A percentile compares a stretch with the other conserved stretches of the same genome.
Conservation (phyloP, 2,888 invertebrate genomes). For the Agrochola circellaris region DNA sequence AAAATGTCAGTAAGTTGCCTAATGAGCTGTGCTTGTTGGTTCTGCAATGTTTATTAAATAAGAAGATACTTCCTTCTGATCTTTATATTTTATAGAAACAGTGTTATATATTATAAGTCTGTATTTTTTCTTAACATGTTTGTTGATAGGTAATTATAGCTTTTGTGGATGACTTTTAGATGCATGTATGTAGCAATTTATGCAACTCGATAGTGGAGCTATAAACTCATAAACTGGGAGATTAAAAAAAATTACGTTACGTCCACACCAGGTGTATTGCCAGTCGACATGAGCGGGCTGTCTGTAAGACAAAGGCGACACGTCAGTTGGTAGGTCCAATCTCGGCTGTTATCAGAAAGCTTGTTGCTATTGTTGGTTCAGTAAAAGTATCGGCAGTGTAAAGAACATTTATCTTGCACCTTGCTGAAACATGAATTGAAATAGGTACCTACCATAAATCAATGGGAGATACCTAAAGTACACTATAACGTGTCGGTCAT, state of each 20-base stretch:
- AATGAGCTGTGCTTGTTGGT: slow-evolving; percentile 46
- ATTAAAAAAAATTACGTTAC: neutral
- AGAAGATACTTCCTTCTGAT: slow-evolving; percentile 30
- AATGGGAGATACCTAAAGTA: too few relatives aligned
- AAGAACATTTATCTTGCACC: neutral
- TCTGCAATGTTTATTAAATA: slow-evolving; percentile 47
- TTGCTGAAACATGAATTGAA: neutral
- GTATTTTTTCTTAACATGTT: slow-evolving; percentile 57
- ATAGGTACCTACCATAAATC: neutral
- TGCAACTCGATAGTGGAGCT: neutral
- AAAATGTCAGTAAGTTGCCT: slow-evolving; percentile 22
- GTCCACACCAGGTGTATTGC: neutral
- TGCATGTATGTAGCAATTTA: slow-evolving; percentile 51
- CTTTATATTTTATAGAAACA: slow-evolving; percentile 54
- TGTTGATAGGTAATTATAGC: slow-evolving; percentile 53
- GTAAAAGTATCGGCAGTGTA: neutral
- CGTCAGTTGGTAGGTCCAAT: neutral
- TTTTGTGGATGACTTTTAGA: slow-evolving; percentile 49
- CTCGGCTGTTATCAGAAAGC: neutral
- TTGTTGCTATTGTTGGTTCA: neutral
- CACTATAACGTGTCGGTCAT: too few relatives aligned
- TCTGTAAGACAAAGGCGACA: neutral
- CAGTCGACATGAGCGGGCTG: neutral
- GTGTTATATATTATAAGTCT: slow-evolving; percentile 52
- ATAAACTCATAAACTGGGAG: neutral